Percentiles rank a stretch among this genome's conserved stretches.
Evolutionary conservation across 2,113 vertebrate species (phyloP).

Genomic region (Alces alces): DNA sequence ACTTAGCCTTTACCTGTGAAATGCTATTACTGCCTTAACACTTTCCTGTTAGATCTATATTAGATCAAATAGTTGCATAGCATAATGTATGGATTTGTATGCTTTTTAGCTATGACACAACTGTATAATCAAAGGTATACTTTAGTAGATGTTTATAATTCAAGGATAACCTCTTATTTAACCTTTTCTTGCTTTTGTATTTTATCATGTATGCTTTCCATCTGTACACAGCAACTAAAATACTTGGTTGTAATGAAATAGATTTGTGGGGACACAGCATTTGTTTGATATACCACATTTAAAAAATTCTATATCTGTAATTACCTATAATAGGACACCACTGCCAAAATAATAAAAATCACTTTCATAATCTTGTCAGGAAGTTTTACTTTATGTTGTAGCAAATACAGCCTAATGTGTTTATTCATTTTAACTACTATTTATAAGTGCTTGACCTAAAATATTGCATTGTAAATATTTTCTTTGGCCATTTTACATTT

Average conservation of each 20-base stretch:
- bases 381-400: constrained; percentile 41
- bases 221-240: constrained; percentile 63
- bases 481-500: neutral
- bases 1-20: constrained; percentile 83
- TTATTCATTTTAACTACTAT: neutral
- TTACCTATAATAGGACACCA: constrained; percentile 21
- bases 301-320: neutral
- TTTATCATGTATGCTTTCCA: constrained; percentile 72
- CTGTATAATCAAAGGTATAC: constrained; percentile 24
- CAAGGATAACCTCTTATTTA: constrained; percentile 50
- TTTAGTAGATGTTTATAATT: constrained; percentile 41
- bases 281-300: neutral
- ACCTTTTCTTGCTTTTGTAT: constrained; percentile 66
- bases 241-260: neutral
- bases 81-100: constrained; percentile 43
- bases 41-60: constrained; percentile 76
- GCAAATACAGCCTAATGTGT: neutral
- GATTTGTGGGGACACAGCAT: neutral
- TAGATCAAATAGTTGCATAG: constrained; percentile 76
- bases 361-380: constrained; percentile 49
- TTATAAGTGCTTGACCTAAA: neutral
- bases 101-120: constrained; percentile 52
- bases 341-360: constrained; percentile 76
- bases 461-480: neutral
- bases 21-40: constrained; percentile 61